Conservation (phyloP, 2,113 vertebrate genomes). For the Myotis yumanensis region DNA sequence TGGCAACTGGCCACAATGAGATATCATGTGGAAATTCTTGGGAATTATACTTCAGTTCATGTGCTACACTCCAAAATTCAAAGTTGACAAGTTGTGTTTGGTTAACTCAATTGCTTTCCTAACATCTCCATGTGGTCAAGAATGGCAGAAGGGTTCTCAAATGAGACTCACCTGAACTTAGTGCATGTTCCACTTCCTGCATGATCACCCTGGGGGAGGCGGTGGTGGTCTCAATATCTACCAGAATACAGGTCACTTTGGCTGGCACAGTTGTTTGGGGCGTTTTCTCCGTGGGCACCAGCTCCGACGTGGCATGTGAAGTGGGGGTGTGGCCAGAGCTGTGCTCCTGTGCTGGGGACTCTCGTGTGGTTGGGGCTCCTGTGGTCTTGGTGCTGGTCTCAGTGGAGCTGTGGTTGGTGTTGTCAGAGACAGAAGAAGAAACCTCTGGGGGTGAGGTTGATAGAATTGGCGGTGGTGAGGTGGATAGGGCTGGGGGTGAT, state of each 20-base stretch:
- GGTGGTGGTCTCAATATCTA: background rate
- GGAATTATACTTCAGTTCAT: background rate
- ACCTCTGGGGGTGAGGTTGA: background rate
- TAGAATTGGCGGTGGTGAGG: background rate
- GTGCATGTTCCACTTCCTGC: slow-evolving; percentile 74
- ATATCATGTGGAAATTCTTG: background rate
- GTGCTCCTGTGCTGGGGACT: background rate
- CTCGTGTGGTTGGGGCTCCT: background rate
- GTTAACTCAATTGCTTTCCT: background rate
- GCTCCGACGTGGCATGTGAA: background rate
- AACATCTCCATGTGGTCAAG: rapidly evolving
- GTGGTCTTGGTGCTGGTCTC: background rate
- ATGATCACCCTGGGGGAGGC: slow-evolving; percentile 65
- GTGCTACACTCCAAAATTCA: background rate
- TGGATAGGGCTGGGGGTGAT: background rate
- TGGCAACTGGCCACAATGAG: background rate
- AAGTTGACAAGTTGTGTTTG: background rate
- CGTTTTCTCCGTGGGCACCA: background rate
- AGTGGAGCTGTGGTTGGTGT: background rate
- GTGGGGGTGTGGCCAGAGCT: background rate
- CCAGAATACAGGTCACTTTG: background rate
- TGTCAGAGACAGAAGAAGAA: background rate
- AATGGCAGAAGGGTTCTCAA: rapidly evolving
- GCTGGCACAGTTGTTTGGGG: slow-evolving; percentile 35
- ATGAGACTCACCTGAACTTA: slow-evolving; percentile 82